phyloP scores from a whole-genome alignment of 2,888 invertebrate genomes.

The Girardia tigrina region DNA sequence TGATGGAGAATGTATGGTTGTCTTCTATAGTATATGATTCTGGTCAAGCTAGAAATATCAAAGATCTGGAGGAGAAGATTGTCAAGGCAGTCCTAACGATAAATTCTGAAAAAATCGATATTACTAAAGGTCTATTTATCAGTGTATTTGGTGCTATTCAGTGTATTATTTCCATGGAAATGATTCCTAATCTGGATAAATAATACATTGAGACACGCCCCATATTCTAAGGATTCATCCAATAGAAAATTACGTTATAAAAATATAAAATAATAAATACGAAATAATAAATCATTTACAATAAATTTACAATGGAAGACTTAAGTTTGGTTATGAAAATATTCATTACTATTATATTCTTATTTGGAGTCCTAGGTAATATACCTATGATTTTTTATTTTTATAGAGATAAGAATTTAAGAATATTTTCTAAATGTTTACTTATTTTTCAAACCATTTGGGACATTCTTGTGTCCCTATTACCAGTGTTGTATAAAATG shows the following conservation, averaged over 20 bases:
- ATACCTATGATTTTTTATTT: slow-evolving; percentile 12
- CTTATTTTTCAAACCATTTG: slow-evolving; percentile 2
- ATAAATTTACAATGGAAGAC: neutral
- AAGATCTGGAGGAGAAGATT: too few species aligned
- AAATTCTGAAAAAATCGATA: too few species aligned
- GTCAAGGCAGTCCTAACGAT: too few species aligned
- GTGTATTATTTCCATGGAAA: too few species aligned
- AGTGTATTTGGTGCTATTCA: too few species aligned
- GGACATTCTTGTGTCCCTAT: neutral
- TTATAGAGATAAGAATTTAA: slow-evolving; percentile 16
- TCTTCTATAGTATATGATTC: too few species aligned
- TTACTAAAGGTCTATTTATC: too few species aligned
- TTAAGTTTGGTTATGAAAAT: neutral
- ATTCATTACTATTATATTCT: neutral
- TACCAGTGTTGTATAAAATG: slow-evolving; percentile 3
- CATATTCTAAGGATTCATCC: neutral
- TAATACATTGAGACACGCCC: neutral
- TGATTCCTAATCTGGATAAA: too few species aligned
- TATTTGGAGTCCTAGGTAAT: neutral
- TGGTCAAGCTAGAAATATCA: too few species aligned
- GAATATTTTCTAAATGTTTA: slow-evolving; percentile 7
- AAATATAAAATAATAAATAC: neutral
- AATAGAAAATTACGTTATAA: slow-evolving; percentile 2
- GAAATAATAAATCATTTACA: neutral
- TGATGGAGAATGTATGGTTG: too few species aligned